Base-by-base conservation (phyloP, 2,888 invertebrate genomes). In the Plebejus melissa region DNA sequence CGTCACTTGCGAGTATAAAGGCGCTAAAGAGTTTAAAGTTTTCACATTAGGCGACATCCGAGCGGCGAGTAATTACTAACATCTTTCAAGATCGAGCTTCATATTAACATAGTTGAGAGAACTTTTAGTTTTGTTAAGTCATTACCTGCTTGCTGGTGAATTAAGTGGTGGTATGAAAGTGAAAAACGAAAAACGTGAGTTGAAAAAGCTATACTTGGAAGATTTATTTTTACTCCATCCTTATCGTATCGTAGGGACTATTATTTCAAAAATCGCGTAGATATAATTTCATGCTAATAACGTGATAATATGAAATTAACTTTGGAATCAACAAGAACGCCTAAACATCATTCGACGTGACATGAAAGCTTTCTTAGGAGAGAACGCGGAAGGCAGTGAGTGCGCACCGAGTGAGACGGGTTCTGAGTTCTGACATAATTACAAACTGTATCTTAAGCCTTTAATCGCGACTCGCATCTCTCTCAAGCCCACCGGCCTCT, bases 31-130 rank as follows among this genome's bases (percentile, higher is more conserved):
- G 80, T 86, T 81, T 86, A 85, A 90, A 91, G 90, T 90, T 90
- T 90, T 86, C 90, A 77, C 90, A 91, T 91, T 90, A 90, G 80
- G 78, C 75, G 77, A 74, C 79, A 76, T 78, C 77, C 75, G 76
- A 75, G 77, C 79, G 80, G 78, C 79, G 79, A 81, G 81, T 82
- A 81, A 81, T 82, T 82, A 81, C 79, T 74, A 72, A 65, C 76
- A 76, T 79, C 77, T 78, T 77, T 77, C 76, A 72, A 74, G 74
- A 76, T 71, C 71, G 76, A 75, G 76, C 74, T 4, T 74, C 69
- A 74, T 76, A 74, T 72, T 72, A 72, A 72, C 75, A 75, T 70
- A 69, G 54, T 57, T 75, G 70, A 13, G 22, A 54, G 28, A 74
- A 75, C 69, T 69, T 65, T 74, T 46, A 74, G 41, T 65, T 74